Base-by-base conservation (phyloP, 1,140 invertebrate genomes). In the Hyphantria cunea region DNA sequence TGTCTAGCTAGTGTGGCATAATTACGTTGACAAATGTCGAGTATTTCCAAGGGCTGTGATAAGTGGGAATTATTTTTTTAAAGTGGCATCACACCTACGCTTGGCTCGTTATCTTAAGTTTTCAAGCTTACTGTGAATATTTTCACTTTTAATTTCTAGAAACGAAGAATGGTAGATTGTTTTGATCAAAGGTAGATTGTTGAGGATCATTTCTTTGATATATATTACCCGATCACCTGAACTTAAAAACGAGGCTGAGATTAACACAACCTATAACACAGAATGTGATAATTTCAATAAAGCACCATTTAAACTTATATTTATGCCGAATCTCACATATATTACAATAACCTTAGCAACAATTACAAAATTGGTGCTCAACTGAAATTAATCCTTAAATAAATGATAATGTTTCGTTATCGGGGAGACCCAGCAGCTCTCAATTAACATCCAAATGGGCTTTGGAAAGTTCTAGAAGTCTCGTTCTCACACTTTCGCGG, bases 21-120 rank as follows among this genome's bases (percentile, higher is more conserved):
- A 66, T 61, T 61, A 66, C 58, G 54, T 62, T 61, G 58, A 66
- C 48, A 66, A 66, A 66, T 66, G 47, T 12, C 11, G 34, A 17
- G 32, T 42, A 49, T 13, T 25, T 12, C 14, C n/a, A 33, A 13
- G 12, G 15, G 14, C 34, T n/a, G 15, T 56, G 41, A 52, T 10
- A 44, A 52, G 33, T 42, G 31, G 33, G 6, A 8, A 15, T 9
- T 49, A 56, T 60, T 60, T 54, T 60, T 53, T 41, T 25, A n/a
- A n/a, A n/a, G n/a, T n/a, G n/a, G n/a, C n/a, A n/a, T n/a, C n/a
- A n/a, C n/a, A n/a, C n/a, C n/a, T n/a, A n/a, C n/a, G n/a, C n/a
- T n/a, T n/a, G n/a, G n/a, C n/a, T n/a, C n/a, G n/a, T n/a, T n/a
- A n/a, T n/a, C n/a, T n/a, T n/a, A n/a, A n/a, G n/a, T n/a, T n/a